Percentiles rank a stretch among this genome's conserved stretches.
phyloP scores from a whole-genome alignment of 2,113 vertebrate species.

The Artemisiospiza belli region DNA sequence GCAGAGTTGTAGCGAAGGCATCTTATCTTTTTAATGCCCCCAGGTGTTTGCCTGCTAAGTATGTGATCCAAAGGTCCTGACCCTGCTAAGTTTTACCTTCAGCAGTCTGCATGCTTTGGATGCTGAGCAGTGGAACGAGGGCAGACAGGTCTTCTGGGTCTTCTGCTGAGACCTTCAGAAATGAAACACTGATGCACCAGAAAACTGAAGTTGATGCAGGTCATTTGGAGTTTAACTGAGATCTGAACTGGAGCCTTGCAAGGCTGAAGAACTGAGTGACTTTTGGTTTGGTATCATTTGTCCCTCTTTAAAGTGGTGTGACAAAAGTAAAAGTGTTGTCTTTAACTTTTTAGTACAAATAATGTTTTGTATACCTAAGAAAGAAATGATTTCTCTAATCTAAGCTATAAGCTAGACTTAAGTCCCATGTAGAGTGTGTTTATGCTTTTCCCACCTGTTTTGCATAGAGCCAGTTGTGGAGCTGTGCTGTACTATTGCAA shows the following conservation, averaged over 20 bases:
- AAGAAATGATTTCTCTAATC: neutral
- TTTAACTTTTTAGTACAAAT: neutral
- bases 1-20: neutral
- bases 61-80: neutral
- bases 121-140: neutral
- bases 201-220: neutral
- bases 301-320: neutral
- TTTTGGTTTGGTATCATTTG: neutral
- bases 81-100: neutral
- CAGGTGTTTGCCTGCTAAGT: neutral
- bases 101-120: neutral
- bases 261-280: neutral
- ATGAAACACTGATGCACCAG: neutral
- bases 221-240: neutral
- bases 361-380: neutral
- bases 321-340: neutral
- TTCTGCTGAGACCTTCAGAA: neutral
- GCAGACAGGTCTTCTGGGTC: neutral
- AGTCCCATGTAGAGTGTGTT: neutral
- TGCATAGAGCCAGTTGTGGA: neutral
- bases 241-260: accelerated
- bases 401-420: neutral
- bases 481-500: neutral
- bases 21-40: neutral
- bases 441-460: neutral